A percentile compares a stretch with the other conserved stretches of the same genome.
phyloP scores from a whole-genome alignment of 2,113 vertebrate species.

The Mola mola region DNA sequence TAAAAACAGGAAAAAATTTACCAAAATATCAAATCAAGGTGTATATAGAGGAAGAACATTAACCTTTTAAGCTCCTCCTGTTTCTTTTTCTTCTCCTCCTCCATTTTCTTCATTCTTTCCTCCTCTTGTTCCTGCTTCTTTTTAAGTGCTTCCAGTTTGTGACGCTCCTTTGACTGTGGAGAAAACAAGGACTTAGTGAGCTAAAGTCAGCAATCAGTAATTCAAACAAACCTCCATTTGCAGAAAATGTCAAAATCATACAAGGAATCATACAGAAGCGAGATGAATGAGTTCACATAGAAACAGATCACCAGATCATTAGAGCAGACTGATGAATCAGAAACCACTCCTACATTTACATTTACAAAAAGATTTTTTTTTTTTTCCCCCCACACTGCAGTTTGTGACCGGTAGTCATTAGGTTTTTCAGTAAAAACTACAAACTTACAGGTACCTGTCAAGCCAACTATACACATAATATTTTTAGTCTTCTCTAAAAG shows the following conservation, averaged over 20 bases:
- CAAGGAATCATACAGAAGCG: not conserved
- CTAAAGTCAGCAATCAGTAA: not conserved
- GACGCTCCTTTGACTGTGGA: constrained; percentile 87
- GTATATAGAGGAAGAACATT: fast-evolving
- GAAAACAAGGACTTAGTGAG: not conserved
- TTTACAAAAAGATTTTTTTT: too few species aligned
- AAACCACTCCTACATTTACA: constrained; percentile 31
- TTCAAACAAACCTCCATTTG: not conserved
- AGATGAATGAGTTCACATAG: not conserved
- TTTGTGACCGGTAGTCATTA: too few species aligned
- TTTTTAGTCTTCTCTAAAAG: too few species aligned
- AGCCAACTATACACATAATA: too few species aligned
- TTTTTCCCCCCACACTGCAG: too few species aligned
- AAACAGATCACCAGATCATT: not conserved
- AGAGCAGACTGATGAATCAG: constrained; percentile 2
- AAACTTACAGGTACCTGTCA: too few species aligned
- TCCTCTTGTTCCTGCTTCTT: constrained; percentile 91
- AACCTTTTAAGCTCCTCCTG: constrained; percentile 89
- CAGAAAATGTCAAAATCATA: not conserved
- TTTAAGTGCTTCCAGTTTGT: constrained; percentile 87
- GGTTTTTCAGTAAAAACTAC: too few species aligned
- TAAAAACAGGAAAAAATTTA: too few species aligned
- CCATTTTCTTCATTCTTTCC: constrained; percentile 88
- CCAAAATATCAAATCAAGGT: not conserved
- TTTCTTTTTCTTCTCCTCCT: constrained; percentile 89